Evolutionary conservation across 2,888 invertebrate species (phyloP).

Genomic region (Macrosiphum euphorbiae): DNA sequence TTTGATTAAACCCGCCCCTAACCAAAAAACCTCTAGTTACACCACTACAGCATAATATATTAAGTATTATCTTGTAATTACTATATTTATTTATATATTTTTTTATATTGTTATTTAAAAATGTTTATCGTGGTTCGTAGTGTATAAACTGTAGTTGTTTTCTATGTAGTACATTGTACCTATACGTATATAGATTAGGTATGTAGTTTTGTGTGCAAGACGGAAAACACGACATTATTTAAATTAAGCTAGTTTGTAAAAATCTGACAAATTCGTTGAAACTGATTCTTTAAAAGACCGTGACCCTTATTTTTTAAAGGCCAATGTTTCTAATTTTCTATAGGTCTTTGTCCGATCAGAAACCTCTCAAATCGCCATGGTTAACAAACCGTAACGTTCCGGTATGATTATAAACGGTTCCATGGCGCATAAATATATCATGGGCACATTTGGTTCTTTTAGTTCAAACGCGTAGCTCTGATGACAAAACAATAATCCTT

Average conservation of each 20-base stretch:
- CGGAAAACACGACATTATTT: neutral
- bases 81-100: no score
- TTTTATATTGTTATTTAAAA: no score
- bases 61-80: neutral
- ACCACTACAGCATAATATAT: neutral
- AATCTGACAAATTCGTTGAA: neutral
- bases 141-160: neutral
- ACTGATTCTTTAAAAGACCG: constrained; percentile 28
- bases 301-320: constrained; percentile 46
- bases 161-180: neutral
- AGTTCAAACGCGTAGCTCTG: neutral
- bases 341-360: constrained; percentile 27
- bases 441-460: neutral
- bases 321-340: constrained; percentile 2
- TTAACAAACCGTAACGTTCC: constrained; percentile 43
- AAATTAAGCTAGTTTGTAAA: neutral
- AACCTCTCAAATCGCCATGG: constrained; percentile 5
- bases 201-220: neutral
- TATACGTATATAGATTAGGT: neutral
- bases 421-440: neutral
- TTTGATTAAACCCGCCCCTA: neutral
- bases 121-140: neutral
- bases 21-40: neutral
- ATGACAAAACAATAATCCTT: constrained; percentile 20
- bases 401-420: constrained; percentile 39